Evolutionary conservation across 2,888 invertebrate species (phyloP).

Genomic region (Sepiola atlantica): DNA sequence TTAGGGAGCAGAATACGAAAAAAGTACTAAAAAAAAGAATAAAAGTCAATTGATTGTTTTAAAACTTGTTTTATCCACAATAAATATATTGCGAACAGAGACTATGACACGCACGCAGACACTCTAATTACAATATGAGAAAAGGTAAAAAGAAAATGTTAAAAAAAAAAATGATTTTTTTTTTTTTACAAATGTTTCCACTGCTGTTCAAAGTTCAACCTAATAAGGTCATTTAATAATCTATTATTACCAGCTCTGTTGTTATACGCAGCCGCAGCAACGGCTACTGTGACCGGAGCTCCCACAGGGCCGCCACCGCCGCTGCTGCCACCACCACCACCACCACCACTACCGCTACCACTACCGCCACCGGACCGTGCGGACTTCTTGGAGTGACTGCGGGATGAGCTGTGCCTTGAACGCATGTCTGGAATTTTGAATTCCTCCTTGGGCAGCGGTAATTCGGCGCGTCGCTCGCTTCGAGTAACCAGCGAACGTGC

Average conservation of each 20-base stretch:
- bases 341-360: background rate
- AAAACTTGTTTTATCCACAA: background rate
- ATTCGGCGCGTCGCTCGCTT: slow-evolving; percentile 8
- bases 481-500: background rate
- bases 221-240: slow-evolving; percentile 32
- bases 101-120: slow-evolving; percentile 32
- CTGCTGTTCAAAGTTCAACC: slow-evolving; percentile 33
- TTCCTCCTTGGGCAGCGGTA: background rate
- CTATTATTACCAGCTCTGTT: background rate
- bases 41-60: background rate
- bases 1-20: too few species aligned
- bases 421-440: background rate
- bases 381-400: background rate
- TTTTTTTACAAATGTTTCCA: slow-evolving; percentile 8
- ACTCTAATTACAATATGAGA: slow-evolving; percentile 32
- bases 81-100: slow-evolving; percentile 1
- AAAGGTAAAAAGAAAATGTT: background rate
- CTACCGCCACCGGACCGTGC: background rate
- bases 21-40: background rate
- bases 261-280: background rate
- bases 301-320: background rate
- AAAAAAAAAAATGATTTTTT: background rate
- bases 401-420: background rate
- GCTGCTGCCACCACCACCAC: background rate
- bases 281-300: background rate